Evolutionary conservation across 1,140 invertebrate species (phyloP).

Genomic region (Brachionus plicatilis): DNA sequence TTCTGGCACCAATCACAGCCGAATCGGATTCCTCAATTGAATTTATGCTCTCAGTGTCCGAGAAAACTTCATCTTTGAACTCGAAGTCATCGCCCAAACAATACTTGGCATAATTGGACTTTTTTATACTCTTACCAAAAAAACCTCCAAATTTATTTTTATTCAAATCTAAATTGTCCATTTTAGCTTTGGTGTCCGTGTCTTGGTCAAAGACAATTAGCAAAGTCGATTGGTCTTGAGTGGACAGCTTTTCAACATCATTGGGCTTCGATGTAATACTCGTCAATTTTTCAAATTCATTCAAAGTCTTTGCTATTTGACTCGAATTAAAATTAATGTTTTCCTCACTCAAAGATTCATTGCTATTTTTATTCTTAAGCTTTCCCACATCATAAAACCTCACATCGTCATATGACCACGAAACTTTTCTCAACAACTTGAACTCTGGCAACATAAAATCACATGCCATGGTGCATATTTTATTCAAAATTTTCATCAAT

Average conservation of each 20-base stretch:
- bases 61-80: not conserved
- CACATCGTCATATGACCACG: not conserved
- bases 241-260: not conserved
- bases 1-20: not conserved
- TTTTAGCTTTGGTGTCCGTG: not conserved
- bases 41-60: not conserved
- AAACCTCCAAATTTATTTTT: not conserved
- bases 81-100: not conserved
- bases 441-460: slow-evolving; percentile 20
- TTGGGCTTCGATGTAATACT: not conserved
- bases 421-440: slow-evolving; percentile 2
- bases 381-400: not conserved
- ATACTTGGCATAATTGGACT: not conserved
- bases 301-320: not conserved
- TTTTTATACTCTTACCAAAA: not conserved
- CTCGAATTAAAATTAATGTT: not conserved
- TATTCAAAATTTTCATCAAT: not conserved
- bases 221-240: not conserved
- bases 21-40: not conserved
- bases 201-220: not conserved
- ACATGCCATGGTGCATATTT: not conserved
- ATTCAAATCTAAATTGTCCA: not conserved
- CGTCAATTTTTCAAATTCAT: not conserved
- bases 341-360: not conserved
- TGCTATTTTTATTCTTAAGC: not conserved